phyloP scores from a whole-genome alignment of 2,888 invertebrate genomes.

The Danaus chrysippus region DNA sequence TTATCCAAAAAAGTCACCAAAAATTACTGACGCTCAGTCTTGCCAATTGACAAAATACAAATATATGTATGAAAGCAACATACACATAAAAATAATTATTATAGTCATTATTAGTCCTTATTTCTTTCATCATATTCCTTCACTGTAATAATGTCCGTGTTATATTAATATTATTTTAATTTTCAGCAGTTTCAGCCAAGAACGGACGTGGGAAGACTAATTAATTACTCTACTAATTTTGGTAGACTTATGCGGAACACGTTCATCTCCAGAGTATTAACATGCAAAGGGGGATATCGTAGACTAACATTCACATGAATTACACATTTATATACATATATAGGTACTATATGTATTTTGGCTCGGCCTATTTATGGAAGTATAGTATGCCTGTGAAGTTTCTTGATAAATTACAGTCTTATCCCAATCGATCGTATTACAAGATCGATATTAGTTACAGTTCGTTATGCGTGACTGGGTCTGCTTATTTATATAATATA shows the following conservation, averaged over 20 bases:
- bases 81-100: neutral
- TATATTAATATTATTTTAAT: constrained; percentile 6
- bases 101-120: neutral
- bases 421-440: constrained; percentile 48
- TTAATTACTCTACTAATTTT: constrained; percentile 1
- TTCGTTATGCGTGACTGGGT: constrained; percentile 47
- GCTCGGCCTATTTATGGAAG: too few relatives aligned
- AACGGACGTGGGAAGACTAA: constrained; percentile 11
- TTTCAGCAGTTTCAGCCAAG: neutral
- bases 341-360: too few relatives aligned
- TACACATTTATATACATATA: too few relatives aligned
- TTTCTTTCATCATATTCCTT: constrained; percentile 2
- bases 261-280: constrained; percentile 1
- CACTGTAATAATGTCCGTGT: constrained; percentile 1
- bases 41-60: too few relatives aligned
- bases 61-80: neutral
- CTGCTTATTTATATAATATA: too few relatives aligned
- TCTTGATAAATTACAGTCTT: constrained; percentile 1
- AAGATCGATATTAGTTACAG: constrained; percentile 58
- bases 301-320: too few relatives aligned
- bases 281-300: neutral
- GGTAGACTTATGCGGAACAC: constrained; percentile 3
- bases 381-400: neutral
- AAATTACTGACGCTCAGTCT: too few relatives aligned
- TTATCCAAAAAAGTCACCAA: too few relatives aligned